Evolutionary conservation across 2,797 vertebrate species (phyloP), one percentile per base, ranked within the genome.

Genomic region (Atherinosoma microstoma): DNA sequence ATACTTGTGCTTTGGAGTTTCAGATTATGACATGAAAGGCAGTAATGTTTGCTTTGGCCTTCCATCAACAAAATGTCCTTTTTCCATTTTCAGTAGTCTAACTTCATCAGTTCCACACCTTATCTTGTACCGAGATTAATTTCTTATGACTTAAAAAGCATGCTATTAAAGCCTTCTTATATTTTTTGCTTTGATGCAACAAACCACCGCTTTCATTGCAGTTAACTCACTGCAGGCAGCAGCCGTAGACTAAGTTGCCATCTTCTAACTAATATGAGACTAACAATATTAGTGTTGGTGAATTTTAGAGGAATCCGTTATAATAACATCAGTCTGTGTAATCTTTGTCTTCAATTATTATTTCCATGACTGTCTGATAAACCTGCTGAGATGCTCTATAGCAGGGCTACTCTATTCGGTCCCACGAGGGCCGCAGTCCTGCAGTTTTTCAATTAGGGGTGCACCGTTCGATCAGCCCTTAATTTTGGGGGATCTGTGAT

Each of bases 71-170:
- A n/a, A 79, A 38, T 16, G 42, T 75, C 51, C 76, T 58, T 64
- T 71, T 73, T 59, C 49, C 58, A 20, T 59, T 64, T 69, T 63
- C 62, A 18, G 15, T 2, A 0, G 24, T 68, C 13, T 12, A 66
- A 35, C 66, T 61, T 34, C 27, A 42, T 79, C 58, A 57, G 35
- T 24, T 36, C 74, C 49, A 34, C 64, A 65, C 73, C 27, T 76
- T n/a, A 54, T 75, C 35, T 49, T 3, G 32, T 70, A 57, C 53
- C 30, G 32, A 22, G 8, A 54, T 6, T 61, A 29, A 11, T 65
- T 72, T 76, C 63, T 49, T 64, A 18, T 65, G 3, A 57, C 34
- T 59, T 85, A 64, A 77, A 36, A 74, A 51, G 67, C 67, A 71
- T 30, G 68, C 64, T 85, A 20, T 67, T 40, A 68, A 59, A 64